Evolutionary conservation across 2,113 vertebrate species (phyloP), one percentile per base, ranked within the genome.

Genomic region (Thalassarche chlororhynchos): DNA sequence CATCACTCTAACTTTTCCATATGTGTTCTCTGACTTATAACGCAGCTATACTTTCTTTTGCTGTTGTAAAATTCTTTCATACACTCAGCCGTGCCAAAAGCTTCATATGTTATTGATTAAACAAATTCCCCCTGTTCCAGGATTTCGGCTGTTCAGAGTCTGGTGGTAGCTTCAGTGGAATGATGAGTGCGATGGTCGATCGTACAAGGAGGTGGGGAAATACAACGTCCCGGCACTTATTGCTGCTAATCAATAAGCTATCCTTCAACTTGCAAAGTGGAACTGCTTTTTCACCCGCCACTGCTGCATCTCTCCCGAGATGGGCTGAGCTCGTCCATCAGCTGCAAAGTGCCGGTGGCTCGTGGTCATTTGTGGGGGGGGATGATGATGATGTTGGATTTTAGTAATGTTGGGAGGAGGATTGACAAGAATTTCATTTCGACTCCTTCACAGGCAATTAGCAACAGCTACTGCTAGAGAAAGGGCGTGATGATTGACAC

Each of bases 31-130:
- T 96, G 96, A 94, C 96, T 95, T 96, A 85, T 90, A 92, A 94
- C 65, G 44, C 90, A 87, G 84, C 78, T 79, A 10, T 86, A 42
- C 87, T 94, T 94, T 83, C 51, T 89, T 96, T 89, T 77, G 72
- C 90, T 81, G 72, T 52, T 91, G 84, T 94, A 80, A 96, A 95
- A 80, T 79, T 83, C 90, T 90, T 80, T 85, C 94, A 75, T 94
- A 40, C 7, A 0, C 62, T 96, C 75, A 86, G 36, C 82, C 12
- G 5, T 93, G 93, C 91, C 96, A 97, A 93, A 71, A 91, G 68
- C 87, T 83, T 92, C 89, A 40, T 96, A 66, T 95, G 95, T 91
- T 97, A 96, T 91, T 95, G 91, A 96, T 97, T 93, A 97, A 97
- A 96, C 93, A 96, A 84, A 95, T 89, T 84, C 91, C 82, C 68